Conservation (phyloP, 2,113 vertebrate genomes). For the Cyprinodon variegatus region DNA sequence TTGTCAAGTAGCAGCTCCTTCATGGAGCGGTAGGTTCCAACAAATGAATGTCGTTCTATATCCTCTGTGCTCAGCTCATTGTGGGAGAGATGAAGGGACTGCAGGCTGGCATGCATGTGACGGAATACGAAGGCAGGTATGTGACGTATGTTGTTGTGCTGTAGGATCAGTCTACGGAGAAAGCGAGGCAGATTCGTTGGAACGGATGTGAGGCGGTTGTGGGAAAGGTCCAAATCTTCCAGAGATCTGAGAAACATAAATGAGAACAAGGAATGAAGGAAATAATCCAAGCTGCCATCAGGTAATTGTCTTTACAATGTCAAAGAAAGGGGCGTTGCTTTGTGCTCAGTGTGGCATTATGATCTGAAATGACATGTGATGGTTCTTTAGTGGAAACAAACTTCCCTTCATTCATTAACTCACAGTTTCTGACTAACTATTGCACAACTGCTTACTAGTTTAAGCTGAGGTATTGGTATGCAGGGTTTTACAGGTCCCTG, state of each 20-base stretch:
- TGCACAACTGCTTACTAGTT: neutral
- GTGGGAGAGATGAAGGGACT: conserved; percentile 79
- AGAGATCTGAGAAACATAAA: conserved; percentile 70
- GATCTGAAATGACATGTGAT: neutral
- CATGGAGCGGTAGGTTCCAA: conserved; percentile 78
- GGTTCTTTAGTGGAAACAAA: neutral
- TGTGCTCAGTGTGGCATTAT: neutral
- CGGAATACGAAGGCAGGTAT: conserved; percentile 75
- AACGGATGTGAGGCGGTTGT: conserved; percentile 74
- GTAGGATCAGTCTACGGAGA: conserved; percentile 74
- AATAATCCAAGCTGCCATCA: neutral
- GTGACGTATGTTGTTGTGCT: conserved; percentile 79
- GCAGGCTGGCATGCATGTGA: conserved; percentile 79
- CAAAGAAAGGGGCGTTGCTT: neutral
- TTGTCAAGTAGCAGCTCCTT: conserved; percentile 80
- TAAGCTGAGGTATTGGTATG: neutral
- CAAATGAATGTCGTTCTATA: conserved; percentile 71
- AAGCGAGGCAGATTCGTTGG: conserved; percentile 76
- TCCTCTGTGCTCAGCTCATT: conserved; percentile 68
- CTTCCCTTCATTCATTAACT: neutral
- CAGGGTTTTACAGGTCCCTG: conserved; percentile 9
- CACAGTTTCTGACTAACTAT: neutral
- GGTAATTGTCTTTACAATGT: neutral
- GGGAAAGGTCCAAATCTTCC: conserved; percentile 79
- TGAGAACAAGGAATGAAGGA: neutral